Conservation (phyloP, 2,888 invertebrate species). For the Cryptophagus acutangulus region DNA sequence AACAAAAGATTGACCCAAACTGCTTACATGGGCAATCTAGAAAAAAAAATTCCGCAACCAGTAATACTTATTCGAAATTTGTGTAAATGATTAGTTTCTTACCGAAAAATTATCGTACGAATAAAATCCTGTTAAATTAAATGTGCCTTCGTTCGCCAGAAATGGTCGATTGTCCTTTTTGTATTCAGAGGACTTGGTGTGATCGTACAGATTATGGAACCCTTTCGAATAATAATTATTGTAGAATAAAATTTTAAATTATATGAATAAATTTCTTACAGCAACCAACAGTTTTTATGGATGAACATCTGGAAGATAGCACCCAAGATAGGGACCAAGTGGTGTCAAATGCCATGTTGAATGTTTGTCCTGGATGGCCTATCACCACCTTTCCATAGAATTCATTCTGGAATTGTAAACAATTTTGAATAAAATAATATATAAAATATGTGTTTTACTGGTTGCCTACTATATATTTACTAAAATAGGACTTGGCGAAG, state of each 20-base stretch:
- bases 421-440: conserved; percentile 2
- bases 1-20: conserved; percentile 63
- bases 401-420: conserved; percentile 44
- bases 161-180: conserved; percentile 56
- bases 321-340: conserved; percentile 51
- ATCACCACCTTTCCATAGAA: conserved; percentile 49
- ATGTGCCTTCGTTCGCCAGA: conserved; percentile 53
- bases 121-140: conserved; percentile 60
- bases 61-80: no score
- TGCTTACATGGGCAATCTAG: conserved; percentile 54
- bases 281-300: conserved; percentile 44
- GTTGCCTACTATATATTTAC: no score
- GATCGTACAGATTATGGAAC: conserved; percentile 64
- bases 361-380: conserved; percentile 48
- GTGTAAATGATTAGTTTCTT: no score
- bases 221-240: no score
- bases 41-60: no score
- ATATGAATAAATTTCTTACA: no score
- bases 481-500: no score
- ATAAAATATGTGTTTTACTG: no score
- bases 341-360: conserved; percentile 51
- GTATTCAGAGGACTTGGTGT: conserved; percentile 60
- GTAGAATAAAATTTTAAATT: conserved; percentile 13
- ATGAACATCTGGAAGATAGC: conserved; percentile 47
- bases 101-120: conserved; percentile 62